phyloP scores from a whole-genome alignment of 1,140 invertebrate species.

The Drosophila pandora region DNA sequence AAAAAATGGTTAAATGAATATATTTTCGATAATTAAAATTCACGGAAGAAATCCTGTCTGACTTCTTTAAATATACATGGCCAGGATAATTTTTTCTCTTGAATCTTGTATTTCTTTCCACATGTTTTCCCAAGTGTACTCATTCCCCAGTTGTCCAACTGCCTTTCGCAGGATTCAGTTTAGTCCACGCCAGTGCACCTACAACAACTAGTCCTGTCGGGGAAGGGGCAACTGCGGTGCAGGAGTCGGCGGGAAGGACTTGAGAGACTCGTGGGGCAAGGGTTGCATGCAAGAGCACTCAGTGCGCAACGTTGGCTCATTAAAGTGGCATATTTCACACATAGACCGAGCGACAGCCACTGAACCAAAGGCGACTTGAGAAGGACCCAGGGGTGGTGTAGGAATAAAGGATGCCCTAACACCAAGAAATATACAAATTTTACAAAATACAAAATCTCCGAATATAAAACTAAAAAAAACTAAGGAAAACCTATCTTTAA shows the following conservation, averaged over 20 bases:
- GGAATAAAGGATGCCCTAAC: neutral
- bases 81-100: too few species aligned
- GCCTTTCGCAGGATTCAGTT: conserved; percentile 61
- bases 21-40: too few species aligned
- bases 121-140: neutral
- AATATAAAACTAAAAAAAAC: neutral
- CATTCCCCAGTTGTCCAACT: conserved; percentile 23
- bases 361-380: conserved; percentile 48
- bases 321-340: conserved; percentile 82
- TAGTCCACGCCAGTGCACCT: conserved; percentile 75
- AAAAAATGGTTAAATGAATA: neutral
- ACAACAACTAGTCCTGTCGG: conserved; percentile 57
- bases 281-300: conserved; percentile 58
- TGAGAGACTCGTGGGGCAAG: conserved; percentile 12
- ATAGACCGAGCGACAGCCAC: conserved; percentile 62
- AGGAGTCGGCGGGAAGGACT: conserved; percentile 10
- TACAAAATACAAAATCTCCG: neutral
- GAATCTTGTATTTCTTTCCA: neutral
- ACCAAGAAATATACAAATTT: neutral
- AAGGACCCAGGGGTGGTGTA: neutral
- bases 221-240: conserved; percentile 9
- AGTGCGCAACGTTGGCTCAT: conserved; percentile 77
- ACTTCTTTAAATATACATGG: too few species aligned
- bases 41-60: too few species aligned
- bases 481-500: neutral